Evolutionary conservation across 2,888 invertebrate species (phyloP), one percentile per base, ranked within the genome.

Genomic region (Octonoba sinensis): DNA sequence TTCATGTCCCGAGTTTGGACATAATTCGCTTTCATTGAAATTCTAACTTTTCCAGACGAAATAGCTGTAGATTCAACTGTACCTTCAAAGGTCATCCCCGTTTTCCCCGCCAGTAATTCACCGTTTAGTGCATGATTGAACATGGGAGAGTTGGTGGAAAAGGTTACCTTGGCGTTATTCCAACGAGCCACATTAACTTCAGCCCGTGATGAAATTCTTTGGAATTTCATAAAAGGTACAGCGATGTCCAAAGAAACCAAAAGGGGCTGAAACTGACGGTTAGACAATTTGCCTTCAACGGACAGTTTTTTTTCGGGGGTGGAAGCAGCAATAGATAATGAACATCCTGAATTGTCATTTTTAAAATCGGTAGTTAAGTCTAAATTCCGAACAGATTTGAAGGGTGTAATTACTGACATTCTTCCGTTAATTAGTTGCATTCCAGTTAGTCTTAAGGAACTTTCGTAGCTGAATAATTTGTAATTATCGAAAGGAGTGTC

Each of bases 231-330:
- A 60, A 71, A 78, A 12, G 83, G 83, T 59, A 78, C 83, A 11
- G 78, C 72, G 15, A 83, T 66, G 18, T 78, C 49, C 8, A 83
- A 15, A 6, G 67, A 46, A 15, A 67, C 70, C 22, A 46, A 18
- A 36, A 83, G 66, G 3, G 83, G 83, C n/a, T 51, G 22, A 51
- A 81, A 81, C 15, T 72, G 71, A n/a, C 62, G 70, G 56, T 82
- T 76, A 24, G 69, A 44, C 16, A 82, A 8, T 24, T 67, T 60
- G 3, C 76, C 82, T 56, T 57, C 51, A 15, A 78, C 27, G 3
- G 27, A 66, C 0, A 78, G 11, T 11, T 49, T 73, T 22, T 72
- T 60, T 12, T 57, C n/a, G 1, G 83, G 78, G 2, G 78, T 77
- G 8, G 66, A n/a, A 3, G 47, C 13, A 44, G 59, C 77, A 3